These are phyloP conservation scores for Drosophila phalerata DNA, from an alignment of 2,888 invertebrate genomes.

Conservation along the genomic window DNA sequence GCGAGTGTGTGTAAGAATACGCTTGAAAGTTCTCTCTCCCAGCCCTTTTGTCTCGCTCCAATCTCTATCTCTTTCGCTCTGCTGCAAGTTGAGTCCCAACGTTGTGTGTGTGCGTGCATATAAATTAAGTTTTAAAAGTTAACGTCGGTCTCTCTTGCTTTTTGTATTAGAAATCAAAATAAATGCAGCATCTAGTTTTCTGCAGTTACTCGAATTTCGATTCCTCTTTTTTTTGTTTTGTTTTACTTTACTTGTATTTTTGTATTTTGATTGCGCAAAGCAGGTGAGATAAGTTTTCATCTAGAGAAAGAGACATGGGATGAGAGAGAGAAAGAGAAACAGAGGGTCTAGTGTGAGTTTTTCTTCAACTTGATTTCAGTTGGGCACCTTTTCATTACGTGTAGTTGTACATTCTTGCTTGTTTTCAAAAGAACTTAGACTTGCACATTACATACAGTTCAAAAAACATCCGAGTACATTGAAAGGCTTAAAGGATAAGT, in stretches of 20 bases:
- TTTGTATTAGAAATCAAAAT: constrained; percentile 71
- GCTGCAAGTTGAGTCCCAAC: constrained; percentile 62
- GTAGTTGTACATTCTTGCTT: constrained; percentile 10
- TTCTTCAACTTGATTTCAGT: constrained; percentile 41
- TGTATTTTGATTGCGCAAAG: constrained; percentile 64
- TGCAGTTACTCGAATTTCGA: constrained; percentile 25
- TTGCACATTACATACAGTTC: constrained; percentile 26
- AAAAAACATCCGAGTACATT: constrained; percentile 3
- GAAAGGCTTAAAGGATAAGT: constrained; percentile 15
- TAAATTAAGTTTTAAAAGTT: constrained; percentile 80
- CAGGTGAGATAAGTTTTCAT: constrained; percentile 45
- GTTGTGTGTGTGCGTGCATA: constrained; percentile 67
- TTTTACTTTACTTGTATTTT: constrained; percentile 3
- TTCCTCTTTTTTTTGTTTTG: constrained; percentile 13
- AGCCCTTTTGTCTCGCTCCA: background rate
- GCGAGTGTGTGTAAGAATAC: constrained; percentile 15
- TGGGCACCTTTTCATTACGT: constrained; percentile 45
- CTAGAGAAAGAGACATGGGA: background rate
- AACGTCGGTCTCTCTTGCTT: constrained; percentile 46
- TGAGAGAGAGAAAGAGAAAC: constrained; percentile 5
- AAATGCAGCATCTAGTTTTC: constrained; percentile 67
- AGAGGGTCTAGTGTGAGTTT: background rate
- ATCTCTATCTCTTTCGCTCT: constrained; percentile 12
- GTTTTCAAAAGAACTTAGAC: constrained; percentile 19
- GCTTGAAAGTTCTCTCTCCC: constrained; percentile 30